Base-by-base conservation (phyloP, 2,888 invertebrate species). In the Adelphocoris suturalis region DNA sequence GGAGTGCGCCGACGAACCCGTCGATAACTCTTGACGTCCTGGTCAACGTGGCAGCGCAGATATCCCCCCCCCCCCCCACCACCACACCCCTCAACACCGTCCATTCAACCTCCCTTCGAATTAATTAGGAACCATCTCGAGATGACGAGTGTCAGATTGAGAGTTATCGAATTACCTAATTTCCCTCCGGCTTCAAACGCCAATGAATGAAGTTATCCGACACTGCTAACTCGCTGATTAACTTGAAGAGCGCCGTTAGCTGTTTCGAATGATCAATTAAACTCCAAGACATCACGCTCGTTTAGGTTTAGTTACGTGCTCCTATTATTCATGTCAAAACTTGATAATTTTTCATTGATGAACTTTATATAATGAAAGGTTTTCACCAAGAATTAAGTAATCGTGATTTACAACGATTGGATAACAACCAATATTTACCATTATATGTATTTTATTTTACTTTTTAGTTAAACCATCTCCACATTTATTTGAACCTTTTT, bases 91-190 rank as follows among this genome's bases (percentile, higher is more conserved):
- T 9, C 11, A 23, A 23, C 23, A 12, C 12, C 27, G 16, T 16
- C n/a, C 16, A 57, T n/a, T 57, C 16, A n/a, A n/a, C 14, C 5
- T 5, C 57, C 27, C 27, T 37, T 47, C 78, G 78, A 78, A 47
- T 46, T 46, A 78, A 46, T 78, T 78, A 78, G 78, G 78, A 37
- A 78, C 37, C 78, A 78, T 78, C 76, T 76, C 78, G 46, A 78
- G 78, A 78, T 78, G 78, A 78, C 46, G 78, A 78, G 46, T 78
- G 78, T 46, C 78, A 46, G 78, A 68, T 68, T 68, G 23, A 68
- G 68, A 68, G 68, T 68, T 23, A 68, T 68, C 68, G 27, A 68
- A 68, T 68, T 68, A 68, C 68, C 68, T 23, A 23, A 68, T 68
- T 68, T 68, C 68, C 68, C 27, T 52, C 52, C 16, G 52, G 52